These are phyloP conservation scores for Microtus oregoni DNA, from an alignment of 2,113 vertebrate species.

Conservation along the genomic window DNA sequence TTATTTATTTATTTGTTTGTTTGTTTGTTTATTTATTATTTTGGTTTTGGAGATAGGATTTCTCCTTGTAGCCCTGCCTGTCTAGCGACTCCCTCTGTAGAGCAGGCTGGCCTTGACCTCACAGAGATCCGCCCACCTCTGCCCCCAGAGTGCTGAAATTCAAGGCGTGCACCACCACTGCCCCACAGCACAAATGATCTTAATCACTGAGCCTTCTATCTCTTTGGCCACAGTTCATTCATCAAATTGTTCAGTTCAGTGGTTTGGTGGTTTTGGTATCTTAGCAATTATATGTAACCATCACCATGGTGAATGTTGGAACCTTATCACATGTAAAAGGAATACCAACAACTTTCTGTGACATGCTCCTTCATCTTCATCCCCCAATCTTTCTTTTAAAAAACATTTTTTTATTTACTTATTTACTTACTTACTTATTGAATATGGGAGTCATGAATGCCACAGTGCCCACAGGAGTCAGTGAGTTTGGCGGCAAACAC, in stretches of 20 bases:
- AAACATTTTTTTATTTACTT: neutral
- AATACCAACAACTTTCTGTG: neutral
- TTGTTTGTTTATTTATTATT: neutral
- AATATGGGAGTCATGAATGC: neutral
- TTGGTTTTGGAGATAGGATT: neutral
- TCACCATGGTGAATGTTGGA: neutral
- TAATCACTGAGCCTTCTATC: neutral
- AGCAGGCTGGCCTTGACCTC: neutral
- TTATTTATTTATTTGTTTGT: too few relatives aligned
- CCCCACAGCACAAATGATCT: neutral
- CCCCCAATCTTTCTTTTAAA: neutral
- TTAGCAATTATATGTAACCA: neutral
- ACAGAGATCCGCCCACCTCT: neutral
- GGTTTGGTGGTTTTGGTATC: neutral
- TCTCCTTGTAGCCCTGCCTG: neutral
- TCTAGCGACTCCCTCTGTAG: neutral
- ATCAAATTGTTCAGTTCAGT: neutral
- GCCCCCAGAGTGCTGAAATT: neutral
- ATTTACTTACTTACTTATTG: neutral
- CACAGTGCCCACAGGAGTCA: neutral
- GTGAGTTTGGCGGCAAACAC: neutral
- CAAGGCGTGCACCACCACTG: rapidly evolving
- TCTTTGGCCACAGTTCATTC: neutral
- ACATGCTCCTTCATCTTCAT: neutral
- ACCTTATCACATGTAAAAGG: neutral